phyloP scores from a whole-genome alignment of 2,797 vertebrate species.

The Acipenser oxyrinchus region DNA sequence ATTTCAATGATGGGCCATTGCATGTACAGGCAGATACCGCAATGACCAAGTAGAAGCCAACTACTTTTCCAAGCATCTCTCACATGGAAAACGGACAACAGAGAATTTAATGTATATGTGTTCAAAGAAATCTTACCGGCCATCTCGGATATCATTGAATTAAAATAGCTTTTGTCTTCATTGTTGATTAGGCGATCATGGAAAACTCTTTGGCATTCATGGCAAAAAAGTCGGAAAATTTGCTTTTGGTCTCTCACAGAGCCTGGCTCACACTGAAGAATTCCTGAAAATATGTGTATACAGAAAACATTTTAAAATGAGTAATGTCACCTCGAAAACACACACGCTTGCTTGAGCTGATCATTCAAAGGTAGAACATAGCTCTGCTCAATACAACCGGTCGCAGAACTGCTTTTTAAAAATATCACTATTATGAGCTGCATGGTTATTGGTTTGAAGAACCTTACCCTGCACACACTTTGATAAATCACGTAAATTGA shows the following conservation, averaged over 20 bases:
- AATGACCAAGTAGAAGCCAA: no score
- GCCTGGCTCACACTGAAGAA: slow-evolving; percentile 65
- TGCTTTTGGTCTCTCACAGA: slow-evolving; percentile 64
- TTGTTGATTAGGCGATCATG: slow-evolving; percentile 73
- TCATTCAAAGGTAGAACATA: no score
- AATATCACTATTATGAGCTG: neutral
- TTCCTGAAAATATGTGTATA: slow-evolving; percentile 41
- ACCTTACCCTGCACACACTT: slow-evolving; percentile 78
- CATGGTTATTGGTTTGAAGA: neutral
- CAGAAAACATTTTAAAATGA: neutral
- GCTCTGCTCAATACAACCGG: no score
- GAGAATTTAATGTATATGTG: neutral
- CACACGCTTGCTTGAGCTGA: no score
- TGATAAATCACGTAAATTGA: slow-evolving; percentile 78
- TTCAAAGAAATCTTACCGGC: slow-evolving; percentile 54
- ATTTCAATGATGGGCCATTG: no score
- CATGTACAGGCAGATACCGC: no score
- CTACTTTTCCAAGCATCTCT: no score
- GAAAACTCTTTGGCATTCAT: slow-evolving; percentile 77
- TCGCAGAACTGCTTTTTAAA: neutral
- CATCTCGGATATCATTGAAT: slow-evolving; percentile 70
- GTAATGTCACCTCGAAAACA: no score
- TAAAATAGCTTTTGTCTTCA: slow-evolving; percentile 73
- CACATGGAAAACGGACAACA: slow-evolving; percentile 6
- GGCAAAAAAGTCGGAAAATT: slow-evolving; percentile 75